Evolutionary conservation across 2,797 vertebrate species (phyloP).

Genomic region (Falco columbarius): DNA sequence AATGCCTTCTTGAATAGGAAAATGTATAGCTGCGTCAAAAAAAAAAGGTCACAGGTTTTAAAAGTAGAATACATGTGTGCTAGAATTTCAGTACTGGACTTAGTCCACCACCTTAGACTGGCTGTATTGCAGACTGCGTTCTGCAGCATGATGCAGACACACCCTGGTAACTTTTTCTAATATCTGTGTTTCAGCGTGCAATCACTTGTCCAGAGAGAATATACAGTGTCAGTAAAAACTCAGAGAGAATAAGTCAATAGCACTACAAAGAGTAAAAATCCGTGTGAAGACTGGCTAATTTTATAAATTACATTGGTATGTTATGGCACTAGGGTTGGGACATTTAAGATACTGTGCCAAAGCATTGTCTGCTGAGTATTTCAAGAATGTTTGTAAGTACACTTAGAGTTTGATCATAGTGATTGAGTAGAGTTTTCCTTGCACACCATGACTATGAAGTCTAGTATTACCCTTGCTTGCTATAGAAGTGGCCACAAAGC

Average conservation of each 20-base stretch:
- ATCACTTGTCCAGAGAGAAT: neutral
- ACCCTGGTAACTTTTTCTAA: neutral
- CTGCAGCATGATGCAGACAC: neutral
- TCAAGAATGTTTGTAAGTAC: neutral
- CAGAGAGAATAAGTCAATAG: neutral
- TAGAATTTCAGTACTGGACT: neutral
- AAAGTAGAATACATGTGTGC: neutral
- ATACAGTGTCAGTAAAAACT: neutral
- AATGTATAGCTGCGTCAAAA: neutral
- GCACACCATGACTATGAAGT: neutral
- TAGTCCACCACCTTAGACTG: accelerated
- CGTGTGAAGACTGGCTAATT: neutral
- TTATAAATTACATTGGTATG: neutral
- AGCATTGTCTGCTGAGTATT: neutral
- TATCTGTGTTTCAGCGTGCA: neutral
- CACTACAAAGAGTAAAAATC: neutral
- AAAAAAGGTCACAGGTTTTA: neutral
- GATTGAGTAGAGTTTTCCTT: neutral
- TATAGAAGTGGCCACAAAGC: neutral
- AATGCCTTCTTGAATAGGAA: neutral
- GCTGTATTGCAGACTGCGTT: accelerated
- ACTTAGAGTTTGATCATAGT: neutral
- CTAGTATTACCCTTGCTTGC: neutral
- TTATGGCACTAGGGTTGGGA: neutral
- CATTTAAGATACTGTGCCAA: neutral